Evolutionary conservation across 1,140 invertebrate genomes (phyloP), one percentile per base, ranked within the genome.

Genomic region (Neodiprion pinetum): DNA sequence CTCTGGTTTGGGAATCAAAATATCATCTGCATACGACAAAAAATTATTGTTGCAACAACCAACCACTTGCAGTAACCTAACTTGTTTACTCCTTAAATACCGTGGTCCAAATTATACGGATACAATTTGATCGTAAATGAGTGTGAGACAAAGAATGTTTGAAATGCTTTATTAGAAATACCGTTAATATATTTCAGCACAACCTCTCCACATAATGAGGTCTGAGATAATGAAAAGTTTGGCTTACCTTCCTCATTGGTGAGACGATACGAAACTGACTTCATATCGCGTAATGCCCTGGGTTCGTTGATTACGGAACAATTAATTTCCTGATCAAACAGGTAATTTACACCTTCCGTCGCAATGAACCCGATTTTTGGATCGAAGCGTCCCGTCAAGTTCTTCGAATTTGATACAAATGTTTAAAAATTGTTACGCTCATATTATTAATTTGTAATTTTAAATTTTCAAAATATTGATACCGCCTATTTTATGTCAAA

Each of bases 311-410:
- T 48, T 72, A 81, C 77, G 40, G 77, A 72, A 75, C 75, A 23
- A n/a, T 73, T 75, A 14, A 76, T 75, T 21, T 74, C 73, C 12
- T 79, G 78, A 76, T 81, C 78, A 79, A 90, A 90, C 49, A 74
- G 77, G 83, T 92, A 93, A 3, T 73, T 75, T 82, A 81, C 87
- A 90, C 47, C 70, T 76, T 72, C 80, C 78, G 79, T 82, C 79
- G 92, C 80, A 69, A 83, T 88, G 82, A 91, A 92, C 79, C 92
- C 92, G 79, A 90, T 79, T 85, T 89, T 91, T 17, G 92, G 90
- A 88, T 91, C 87, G 83, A 90, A 92, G 14, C 78, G 82, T 84
- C 71, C 86, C 77, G 78, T 80, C 82, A 71, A 87, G 77, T 80
- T 82, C 73, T 40, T 40, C 5, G 28, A 40, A 40, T 40, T 40